Percentiles rank a stretch among this genome's conserved stretches.
phyloP scores from a whole-genome alignment of 1,140 invertebrate genomes.

The Thaumetopoea pityocampa region DNA sequence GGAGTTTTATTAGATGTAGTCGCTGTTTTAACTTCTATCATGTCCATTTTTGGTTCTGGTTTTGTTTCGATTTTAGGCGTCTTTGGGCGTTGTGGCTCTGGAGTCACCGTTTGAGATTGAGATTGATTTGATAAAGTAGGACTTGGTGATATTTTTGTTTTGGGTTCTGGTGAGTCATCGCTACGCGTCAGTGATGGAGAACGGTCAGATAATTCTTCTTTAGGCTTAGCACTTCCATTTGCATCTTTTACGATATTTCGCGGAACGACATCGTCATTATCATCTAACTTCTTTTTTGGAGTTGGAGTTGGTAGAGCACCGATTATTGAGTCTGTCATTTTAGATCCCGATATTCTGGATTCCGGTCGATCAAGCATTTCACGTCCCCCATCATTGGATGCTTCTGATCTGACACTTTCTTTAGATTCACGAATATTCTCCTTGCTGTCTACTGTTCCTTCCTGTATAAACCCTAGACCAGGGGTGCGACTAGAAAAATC shows the following conservation, averaged over 20 bases:
- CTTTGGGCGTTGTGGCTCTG: constrained; percentile 56
- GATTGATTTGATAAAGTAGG: constrained; percentile 39
- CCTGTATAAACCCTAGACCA: constrained; percentile 68
- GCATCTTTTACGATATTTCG: constrained; percentile 49
- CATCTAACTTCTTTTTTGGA: constrained; percentile 54
- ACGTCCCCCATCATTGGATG: constrained; percentile 43
- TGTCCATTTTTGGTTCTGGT: constrained; percentile 22
- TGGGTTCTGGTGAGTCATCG: constrained; percentile 71
- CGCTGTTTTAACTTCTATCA: constrained; percentile 27
- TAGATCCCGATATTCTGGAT: constrained; percentile 61
- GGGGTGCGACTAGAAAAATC: constrained; percentile 51
- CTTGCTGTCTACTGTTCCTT: constrained; percentile 53
- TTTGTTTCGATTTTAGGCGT: constrained; percentile 57
- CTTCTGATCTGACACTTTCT: constrained; percentile 60
- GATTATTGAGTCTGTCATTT: constrained; percentile 73
- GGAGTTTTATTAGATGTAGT: constrained; percentile 31
- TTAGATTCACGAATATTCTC: constrained; percentile 56
- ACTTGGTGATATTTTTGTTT: constrained; percentile 40
- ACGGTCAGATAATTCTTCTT: constrained; percentile 58
- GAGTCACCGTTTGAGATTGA: constrained; percentile 45
- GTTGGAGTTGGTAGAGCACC: constrained; percentile 50
- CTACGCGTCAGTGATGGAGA: constrained; percentile 71
- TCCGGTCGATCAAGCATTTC: constrained; percentile 60
- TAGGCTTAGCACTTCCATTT: constrained; percentile 30
- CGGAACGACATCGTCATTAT: constrained; percentile 66